A percentile compares a stretch with the other conserved stretches of the same genome.
phyloP scores from a whole-genome alignment of 2,113 vertebrate genomes.

The Zosterops lateralis region DNA sequence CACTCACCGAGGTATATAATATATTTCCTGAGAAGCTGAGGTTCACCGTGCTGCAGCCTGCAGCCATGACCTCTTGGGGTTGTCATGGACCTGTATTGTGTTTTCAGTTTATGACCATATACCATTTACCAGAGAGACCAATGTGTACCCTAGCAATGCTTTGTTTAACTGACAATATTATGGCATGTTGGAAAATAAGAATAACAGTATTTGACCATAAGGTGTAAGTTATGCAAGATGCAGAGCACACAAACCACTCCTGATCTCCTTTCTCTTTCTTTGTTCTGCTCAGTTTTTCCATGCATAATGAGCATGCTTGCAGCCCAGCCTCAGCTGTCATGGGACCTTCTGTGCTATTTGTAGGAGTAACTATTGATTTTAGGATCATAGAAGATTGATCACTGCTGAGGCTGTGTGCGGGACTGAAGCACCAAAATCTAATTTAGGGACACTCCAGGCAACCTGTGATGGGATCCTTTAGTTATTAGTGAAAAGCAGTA shows the following conservation, averaged over 20 bases:
- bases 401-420: background rate
- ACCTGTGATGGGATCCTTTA: background rate
- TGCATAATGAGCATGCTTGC: background rate
- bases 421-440: background rate
- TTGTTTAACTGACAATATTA: background rate
- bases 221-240: background rate
- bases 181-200: background rate
- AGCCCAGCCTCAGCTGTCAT: background rate
- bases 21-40: background rate
- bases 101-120: background rate
- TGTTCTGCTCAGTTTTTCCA: background rate
- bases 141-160: background rate
- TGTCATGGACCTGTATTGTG: background rate
- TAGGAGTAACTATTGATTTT: background rate
- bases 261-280: background rate
- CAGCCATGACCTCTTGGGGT: background rate
- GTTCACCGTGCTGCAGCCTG: background rate
- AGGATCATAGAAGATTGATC: background rate
- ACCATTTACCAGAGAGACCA: background rate
- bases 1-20: background rate
- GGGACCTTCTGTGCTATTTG: fast-evolving
- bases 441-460: background rate
- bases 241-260: background rate
- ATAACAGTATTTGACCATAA: background rate
- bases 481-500: background rate